Evolutionary conservation across 1,140 invertebrate species (phyloP).

Genomic region (Trachymyrmex septentrionalis): DNA sequence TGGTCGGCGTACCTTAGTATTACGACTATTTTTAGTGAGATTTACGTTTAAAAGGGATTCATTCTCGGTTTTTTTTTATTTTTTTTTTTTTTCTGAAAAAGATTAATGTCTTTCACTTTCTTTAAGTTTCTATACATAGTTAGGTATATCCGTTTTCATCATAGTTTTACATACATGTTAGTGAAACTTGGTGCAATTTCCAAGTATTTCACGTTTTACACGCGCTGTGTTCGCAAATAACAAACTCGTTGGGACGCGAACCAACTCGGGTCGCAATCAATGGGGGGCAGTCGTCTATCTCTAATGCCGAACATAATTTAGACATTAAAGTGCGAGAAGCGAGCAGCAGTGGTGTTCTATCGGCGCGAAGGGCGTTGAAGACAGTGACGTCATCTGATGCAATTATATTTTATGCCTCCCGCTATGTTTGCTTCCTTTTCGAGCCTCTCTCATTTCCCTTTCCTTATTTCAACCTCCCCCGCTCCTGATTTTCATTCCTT

Average conservation of each 20-base stretch:
- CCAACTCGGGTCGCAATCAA: slow-evolving; percentile 61
- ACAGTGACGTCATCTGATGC: slow-evolving; percentile 85
- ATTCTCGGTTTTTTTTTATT: neutral
- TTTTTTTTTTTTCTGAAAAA: slow-evolving; percentile 16
- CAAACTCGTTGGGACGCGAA: slow-evolving; percentile 24
- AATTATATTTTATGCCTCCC: slow-evolving; percentile 86
- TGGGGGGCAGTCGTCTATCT: slow-evolving; percentile 77
- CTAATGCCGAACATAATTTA: slow-evolving; percentile 85
- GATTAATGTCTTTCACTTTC: neutral
- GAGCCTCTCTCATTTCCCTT: slow-evolving; percentile 64
- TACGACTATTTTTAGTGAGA: slow-evolving; percentile 1
- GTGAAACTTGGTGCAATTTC: neutral
- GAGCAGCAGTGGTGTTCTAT: slow-evolving; percentile 78
- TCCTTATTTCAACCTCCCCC: slow-evolving; percentile 52
- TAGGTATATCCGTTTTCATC: neutral
- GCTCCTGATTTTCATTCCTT: slow-evolving; percentile 51
- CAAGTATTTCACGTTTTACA: neutral
- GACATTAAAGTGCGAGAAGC: slow-evolving; percentile 85
- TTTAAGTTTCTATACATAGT: neutral
- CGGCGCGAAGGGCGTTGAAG: slow-evolving; percentile 81
- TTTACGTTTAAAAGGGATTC: neutral
- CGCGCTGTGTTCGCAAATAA: slow-evolving; percentile 36
- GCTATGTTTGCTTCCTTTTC: slow-evolving; percentile 79
- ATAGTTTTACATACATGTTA: neutral
- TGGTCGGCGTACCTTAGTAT: neutral